Evolutionary conservation across 2,888 invertebrate genomes (phyloP).

Genomic region (Pterostichus madidus): DNA sequence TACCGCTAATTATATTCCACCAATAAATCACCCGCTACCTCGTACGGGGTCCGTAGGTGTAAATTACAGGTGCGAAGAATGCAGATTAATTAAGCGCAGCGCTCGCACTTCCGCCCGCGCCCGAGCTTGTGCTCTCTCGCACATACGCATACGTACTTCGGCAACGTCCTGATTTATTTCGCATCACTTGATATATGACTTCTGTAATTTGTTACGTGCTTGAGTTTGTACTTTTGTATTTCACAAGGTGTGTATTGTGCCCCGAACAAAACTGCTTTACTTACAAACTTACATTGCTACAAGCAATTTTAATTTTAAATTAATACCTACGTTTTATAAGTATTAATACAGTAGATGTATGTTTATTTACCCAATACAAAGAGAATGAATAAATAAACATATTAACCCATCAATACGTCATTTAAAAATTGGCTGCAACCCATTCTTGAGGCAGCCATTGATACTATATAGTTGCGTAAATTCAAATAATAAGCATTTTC

Average conservation of each 20-base stretch:
- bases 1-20: slow-evolving; percentile 29
- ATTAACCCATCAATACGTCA: too few relatives aligned
- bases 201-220: slow-evolving; percentile 60
- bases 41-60: slow-evolving; percentile 46
- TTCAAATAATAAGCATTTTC: too few relatives aligned
- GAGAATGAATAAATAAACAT: too few relatives aligned
- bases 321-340: too few relatives aligned
- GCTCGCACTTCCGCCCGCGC: slow-evolving; percentile 25
- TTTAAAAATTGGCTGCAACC: too few relatives aligned
- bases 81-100: slow-evolving; percentile 36
- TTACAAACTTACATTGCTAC: too few relatives aligned
- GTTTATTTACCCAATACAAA: too few relatives aligned
- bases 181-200: slow-evolving; percentile 59
- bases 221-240: slow-evolving; percentile 29
- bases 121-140: background rate
- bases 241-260: background rate
- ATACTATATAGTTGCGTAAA: too few relatives aligned
- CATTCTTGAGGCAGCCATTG: too few relatives aligned
- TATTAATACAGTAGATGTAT: too few relatives aligned
- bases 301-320: too few relatives aligned
- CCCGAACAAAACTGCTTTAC: background rate
- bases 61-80: slow-evolving; percentile 58
- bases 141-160: slow-evolving; percentile 21
- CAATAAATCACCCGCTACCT: slow-evolving; percentile 39
- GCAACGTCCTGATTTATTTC: slow-evolving; percentile 62